Base-by-base conservation (phyloP, 2,113 vertebrate species). In the Nothobranchius kuhntae region DNA sequence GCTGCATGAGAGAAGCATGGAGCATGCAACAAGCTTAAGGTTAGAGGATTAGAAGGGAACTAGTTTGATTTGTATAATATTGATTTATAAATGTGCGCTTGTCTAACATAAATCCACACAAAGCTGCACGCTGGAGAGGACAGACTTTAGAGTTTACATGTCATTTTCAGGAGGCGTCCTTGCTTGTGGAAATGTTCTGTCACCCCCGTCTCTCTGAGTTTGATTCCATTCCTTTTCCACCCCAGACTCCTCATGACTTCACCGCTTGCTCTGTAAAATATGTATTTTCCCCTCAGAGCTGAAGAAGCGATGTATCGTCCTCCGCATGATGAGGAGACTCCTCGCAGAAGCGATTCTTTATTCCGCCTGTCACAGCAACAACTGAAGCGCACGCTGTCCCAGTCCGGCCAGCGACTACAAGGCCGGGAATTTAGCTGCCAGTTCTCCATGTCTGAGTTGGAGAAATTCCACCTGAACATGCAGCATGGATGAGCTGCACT, bases 241-340 rank as follows among this genome's bases (percentile, higher is more conserved):
- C 70, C 68, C 61, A 4, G 11, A 51, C 78, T 86, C 65, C 48
- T 83, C 73, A 48, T 48, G 53, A 75, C 74, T 77, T 56, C 72
- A 68, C 68, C 68, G 75, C 72, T 71, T 55, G 70, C 71, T 81
- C 81, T 81, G 82, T 87, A 75, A 86, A 89, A 89, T 86, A 86
- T 82, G 75, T 79, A 86, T 77, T 78, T 50, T 17, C 12, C 82
- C 84, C 68, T 73, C 57, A 52, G 72, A 87, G 81, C 62, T 70
- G 3, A 8, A 71, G 65, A 78, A 66, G 70, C 69, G 80, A 79
- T 87, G 78, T 84, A 66, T 89, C 86, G 74, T 88, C 84, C 80
- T 61, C 66, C 51, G 59, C 62, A 46, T 73, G 82, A 75, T 42
- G 68, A 77, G 65, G 21, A 63, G 76, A 51, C 66, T 87, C 71